A percentile compares a stretch with the other conserved stretches of the same genome.
These are phyloP conservation scores for Drosophila borealis DNA, from an alignment of 2,888 invertebrate genomes.

Conservation along the genomic window DNA sequence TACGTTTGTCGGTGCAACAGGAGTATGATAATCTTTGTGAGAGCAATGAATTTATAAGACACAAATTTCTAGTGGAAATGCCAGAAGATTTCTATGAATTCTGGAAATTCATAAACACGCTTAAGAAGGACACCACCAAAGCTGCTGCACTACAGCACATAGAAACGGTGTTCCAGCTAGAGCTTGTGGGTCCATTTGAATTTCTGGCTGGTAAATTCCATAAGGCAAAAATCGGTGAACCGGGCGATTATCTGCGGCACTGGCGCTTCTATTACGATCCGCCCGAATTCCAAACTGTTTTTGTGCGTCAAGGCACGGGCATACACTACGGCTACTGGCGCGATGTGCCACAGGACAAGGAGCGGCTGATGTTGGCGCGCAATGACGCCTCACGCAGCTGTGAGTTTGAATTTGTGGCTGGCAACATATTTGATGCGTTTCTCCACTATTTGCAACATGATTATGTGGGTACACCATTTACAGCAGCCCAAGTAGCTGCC, in stretches of 20 bases:
- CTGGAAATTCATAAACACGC: slow-evolving; percentile 90
- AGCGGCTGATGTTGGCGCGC: slow-evolving; percentile 90
- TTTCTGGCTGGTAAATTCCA: slow-evolving; percentile 89
- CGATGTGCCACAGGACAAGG: slow-evolving; percentile 91
- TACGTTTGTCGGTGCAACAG: slow-evolving; percentile 78
- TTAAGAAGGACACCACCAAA: slow-evolving; percentile 85
- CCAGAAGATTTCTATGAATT: slow-evolving; percentile 95
- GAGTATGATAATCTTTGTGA: slow-evolving; percentile 85
- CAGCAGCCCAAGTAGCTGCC: slow-evolving; percentile 87
- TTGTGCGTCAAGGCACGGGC: slow-evolving; percentile 89
- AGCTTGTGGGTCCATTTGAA: slow-evolving; percentile 95
- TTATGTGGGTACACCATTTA: slow-evolving; percentile 87
- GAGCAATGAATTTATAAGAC: slow-evolving; percentile 87
- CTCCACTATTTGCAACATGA: slow-evolving; percentile 82
- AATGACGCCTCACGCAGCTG: slow-evolving; percentile 90
- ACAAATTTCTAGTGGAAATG: slow-evolving; percentile 93
- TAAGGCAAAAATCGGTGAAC: slow-evolving; percentile 85
- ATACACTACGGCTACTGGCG: slow-evolving; percentile 96
- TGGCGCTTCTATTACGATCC: slow-evolving; percentile 98
- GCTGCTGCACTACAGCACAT: slow-evolving; percentile 87
- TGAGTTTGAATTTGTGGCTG: slow-evolving; percentile 89
- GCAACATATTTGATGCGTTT: slow-evolving; percentile 83
- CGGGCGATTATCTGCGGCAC: slow-evolving; percentile 90
- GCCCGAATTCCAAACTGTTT: slow-evolving; percentile 95
- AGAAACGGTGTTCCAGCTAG: slow-evolving; percentile 87